Conservation (phyloP, 2,888 invertebrate species). For the Aleiodes alternator region DNA sequence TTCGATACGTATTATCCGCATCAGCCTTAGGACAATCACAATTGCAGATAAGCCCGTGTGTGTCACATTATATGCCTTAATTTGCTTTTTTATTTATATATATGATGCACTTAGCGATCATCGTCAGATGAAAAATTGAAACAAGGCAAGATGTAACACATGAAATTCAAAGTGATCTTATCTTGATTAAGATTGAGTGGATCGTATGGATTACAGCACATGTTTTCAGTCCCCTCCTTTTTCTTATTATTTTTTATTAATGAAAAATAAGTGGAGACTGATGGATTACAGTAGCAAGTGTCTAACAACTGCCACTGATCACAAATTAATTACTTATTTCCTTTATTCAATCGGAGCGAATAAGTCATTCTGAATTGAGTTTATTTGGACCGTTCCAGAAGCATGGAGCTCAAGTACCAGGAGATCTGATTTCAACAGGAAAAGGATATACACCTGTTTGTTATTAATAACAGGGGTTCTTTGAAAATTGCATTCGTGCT, state of each 20-base stretch:
- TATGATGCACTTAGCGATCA: not conserved
- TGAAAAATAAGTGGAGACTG: not conserved
- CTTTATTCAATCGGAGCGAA: not conserved
- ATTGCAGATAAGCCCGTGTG: constrained; percentile 19
- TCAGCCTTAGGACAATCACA: not conserved
- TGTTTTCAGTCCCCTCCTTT: constrained; percentile 10
- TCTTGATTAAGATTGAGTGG: constrained; percentile 23
- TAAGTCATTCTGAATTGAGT: not conserved
- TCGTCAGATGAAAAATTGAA: constrained; percentile 18
- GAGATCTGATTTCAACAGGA: too few relatives aligned
- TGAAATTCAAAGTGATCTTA: not conserved
- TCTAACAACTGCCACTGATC: constrained; percentile 28
- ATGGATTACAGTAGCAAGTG: constrained; percentile 22
- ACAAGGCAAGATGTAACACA: constrained; percentile 2
- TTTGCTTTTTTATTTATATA: constrained; percentile 9
- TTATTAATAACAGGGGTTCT: too few relatives aligned
- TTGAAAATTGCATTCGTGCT: too few relatives aligned
- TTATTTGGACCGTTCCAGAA: not conserved
- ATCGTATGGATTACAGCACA: constrained; percentile 8
- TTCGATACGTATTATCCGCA: not conserved
- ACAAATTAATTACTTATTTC: constrained; percentile 22
- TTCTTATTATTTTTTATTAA: not conserved
- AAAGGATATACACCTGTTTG: too few relatives aligned
- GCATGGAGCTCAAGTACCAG: too few relatives aligned
- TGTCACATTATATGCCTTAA: constrained; percentile 1